Evolutionary conservation across 2,113 vertebrate species (phyloP).

Genomic region (Nannobrachium achirus): DNA sequence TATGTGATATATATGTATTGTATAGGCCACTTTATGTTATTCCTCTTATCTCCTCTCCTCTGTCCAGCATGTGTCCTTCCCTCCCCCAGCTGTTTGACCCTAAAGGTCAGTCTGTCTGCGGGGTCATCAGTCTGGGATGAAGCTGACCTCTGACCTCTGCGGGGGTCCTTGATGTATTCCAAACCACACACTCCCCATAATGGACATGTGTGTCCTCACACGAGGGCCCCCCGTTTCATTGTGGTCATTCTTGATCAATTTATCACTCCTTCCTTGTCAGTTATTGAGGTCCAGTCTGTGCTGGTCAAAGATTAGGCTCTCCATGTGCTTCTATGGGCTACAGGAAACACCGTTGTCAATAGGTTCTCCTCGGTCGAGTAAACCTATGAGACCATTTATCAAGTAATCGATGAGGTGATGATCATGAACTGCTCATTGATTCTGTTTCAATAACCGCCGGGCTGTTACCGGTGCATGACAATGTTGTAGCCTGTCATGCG

Average conservation of each 20-base stretch:
- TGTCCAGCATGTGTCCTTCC: conserved; percentile 41
- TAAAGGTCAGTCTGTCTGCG: conserved; percentile 77
- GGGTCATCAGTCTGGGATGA: conserved; percentile 83
- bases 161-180: conserved; percentile 76
- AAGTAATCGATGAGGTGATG: conserved; percentile 69
- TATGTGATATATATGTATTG: too few relatives aligned
- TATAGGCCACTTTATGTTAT: too few relatives aligned
- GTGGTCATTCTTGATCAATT: conserved; percentile 78
- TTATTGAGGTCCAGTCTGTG: conserved; percentile 66
- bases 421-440: conserved; percentile 58
- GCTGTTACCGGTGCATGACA: conserved; percentile 21
- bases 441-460: conserved; percentile 49
- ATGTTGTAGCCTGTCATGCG: background rate
- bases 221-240: conserved; percentile 63
- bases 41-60: conserved; percentile 15
- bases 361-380: conserved; percentile 52
- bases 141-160: conserved; percentile 79
- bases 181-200: conserved; percentile 74
- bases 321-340: conserved; percentile 28
- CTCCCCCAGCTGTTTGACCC: conserved; percentile 71
- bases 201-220: conserved; percentile 70
- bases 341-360: conserved; percentile 27
- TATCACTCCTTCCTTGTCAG: conserved; percentile 71
- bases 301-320: conserved; percentile 14
- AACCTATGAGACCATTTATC: conserved; percentile 58